Conservation (phyloP, 2,113 vertebrate species). For the Tenrec ecaudatus region DNA sequence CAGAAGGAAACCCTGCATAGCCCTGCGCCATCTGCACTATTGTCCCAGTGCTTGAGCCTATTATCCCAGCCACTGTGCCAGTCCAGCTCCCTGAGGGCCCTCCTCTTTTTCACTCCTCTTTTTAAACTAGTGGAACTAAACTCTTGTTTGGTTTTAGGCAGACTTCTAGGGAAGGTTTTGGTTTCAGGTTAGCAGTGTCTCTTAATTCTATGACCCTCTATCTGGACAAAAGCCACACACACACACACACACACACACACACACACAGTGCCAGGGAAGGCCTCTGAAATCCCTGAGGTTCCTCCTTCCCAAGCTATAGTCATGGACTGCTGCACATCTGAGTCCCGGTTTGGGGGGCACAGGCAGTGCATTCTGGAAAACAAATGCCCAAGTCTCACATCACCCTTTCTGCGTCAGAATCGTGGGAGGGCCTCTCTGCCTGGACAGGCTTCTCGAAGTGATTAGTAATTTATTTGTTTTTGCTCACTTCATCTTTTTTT, state of each 20-base stretch:
- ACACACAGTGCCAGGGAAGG: not conserved
- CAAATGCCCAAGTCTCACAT: not conserved
- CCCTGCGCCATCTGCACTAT: too few relatives aligned
- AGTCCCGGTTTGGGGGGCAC: not conserved
- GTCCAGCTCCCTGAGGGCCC: too few relatives aligned
- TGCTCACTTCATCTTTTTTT: not conserved
- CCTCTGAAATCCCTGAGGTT: not conserved
- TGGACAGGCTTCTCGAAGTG: not conserved
- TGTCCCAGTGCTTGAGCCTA: too few relatives aligned
- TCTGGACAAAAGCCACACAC: slow-evolving; percentile 15
- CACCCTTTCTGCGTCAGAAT: slow-evolving; percentile 4
- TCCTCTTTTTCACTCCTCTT: too few relatives aligned
- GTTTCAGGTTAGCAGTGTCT: not conserved
- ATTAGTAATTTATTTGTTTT: not conserved
- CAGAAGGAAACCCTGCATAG: too few relatives aligned
- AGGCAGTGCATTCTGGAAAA: too few relatives aligned
- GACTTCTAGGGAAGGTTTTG: not conserved
- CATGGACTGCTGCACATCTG: not conserved
- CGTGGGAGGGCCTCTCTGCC: not conserved
- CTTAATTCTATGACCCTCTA: not conserved
- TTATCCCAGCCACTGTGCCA: too few relatives aligned
- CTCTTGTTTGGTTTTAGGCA: not conserved
- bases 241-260: not conserved
- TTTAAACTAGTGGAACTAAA: too few relatives aligned
- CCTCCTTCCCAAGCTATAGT: slow-evolving; percentile 27